phyloP scores from a whole-genome alignment of 2,888 invertebrate genomes.

The Aradus depressus region DNA sequence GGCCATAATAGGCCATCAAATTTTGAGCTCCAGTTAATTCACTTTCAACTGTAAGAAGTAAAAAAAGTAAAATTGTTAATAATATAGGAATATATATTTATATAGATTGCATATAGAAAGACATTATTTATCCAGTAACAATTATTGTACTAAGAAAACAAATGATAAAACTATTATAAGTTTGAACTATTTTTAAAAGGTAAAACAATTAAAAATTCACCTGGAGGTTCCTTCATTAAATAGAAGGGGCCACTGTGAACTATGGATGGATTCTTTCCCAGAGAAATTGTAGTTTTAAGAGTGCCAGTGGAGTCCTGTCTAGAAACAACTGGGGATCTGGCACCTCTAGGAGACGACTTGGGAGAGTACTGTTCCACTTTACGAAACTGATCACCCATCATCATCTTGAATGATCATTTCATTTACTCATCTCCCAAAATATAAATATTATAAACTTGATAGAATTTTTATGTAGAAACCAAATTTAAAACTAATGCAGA shows the following conservation, averaged over 20 bases:
- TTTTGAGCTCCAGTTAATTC: conserved; percentile 93
- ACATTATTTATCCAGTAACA: neutral
- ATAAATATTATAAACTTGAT: neutral
- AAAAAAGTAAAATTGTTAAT: neutral
- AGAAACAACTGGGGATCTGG: conserved; percentile 88
- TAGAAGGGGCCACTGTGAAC: conserved; percentile 97
- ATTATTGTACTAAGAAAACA: neutral
- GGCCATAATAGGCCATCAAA: conserved; percentile 90
- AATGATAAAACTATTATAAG: neutral
- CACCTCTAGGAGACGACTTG: conserved; percentile 86
- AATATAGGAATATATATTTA: neutral
- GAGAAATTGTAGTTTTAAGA: conserved; percentile 90
- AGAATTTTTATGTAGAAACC: neutral
- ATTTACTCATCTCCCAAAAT: neutral
- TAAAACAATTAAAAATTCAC: conserved; percentile 38
- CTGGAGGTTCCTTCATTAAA: conserved; percentile 92
- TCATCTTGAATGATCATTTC: conserved; percentile 37
- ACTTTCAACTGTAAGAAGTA: conserved; percentile 58
- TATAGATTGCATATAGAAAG: neutral
- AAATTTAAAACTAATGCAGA: neutral
- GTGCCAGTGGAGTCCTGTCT: conserved; percentile 95
- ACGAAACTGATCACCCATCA: conserved; percentile 86
- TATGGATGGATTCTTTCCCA: conserved; percentile 94
- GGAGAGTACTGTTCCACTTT: conserved; percentile 91
- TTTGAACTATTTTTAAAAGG: neutral